Conservation (phyloP, 1,140 invertebrate genomes). For the Drosophila grimshawi region DNA sequence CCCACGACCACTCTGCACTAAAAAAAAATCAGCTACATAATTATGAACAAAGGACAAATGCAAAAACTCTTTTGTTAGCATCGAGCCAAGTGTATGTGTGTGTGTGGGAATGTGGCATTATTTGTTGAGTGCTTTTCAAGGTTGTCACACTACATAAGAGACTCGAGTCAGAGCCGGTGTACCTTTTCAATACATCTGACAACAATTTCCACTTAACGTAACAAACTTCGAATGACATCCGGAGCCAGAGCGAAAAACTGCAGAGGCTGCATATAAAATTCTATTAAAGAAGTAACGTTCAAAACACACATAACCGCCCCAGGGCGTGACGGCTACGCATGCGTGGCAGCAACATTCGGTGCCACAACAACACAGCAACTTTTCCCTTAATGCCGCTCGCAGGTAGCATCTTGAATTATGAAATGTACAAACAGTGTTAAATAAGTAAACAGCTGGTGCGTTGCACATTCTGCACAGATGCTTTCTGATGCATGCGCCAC, state of each 20-base stretch:
- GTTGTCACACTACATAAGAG: slow-evolving; percentile 50
- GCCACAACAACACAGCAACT: slow-evolving; percentile 4
- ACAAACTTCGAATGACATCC: slow-evolving; percentile 30
- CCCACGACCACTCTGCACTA: slow-evolving; percentile 2
- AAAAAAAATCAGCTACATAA: slow-evolving; percentile 42
- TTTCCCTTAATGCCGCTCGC: slow-evolving; percentile 5
- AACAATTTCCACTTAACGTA: slow-evolving; percentile 66
- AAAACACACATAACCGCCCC: slow-evolving; percentile 14
- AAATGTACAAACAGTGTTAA: slow-evolving; percentile 80
- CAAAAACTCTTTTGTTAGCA: slow-evolving; percentile 5
- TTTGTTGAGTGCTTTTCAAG: slow-evolving; percentile 77
- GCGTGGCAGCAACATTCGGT: slow-evolving; percentile 41
- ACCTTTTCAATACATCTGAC: slow-evolving; percentile 43
- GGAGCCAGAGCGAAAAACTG: slow-evolving; percentile 21
- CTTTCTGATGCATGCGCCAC: slow-evolving; percentile 30
- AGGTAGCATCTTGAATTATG: slow-evolving; percentile 55
- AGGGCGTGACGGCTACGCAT: slow-evolving; percentile 59
- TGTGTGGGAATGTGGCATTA: slow-evolving; percentile 46
- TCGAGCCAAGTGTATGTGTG: background rate
- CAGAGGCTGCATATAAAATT: slow-evolving; percentile 32
- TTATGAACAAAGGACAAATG: slow-evolving; percentile 43
- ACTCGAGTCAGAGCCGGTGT: slow-evolving; percentile 27
- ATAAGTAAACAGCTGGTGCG: slow-evolving; percentile 74
- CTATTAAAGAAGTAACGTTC: slow-evolving; percentile 49
- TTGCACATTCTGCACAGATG: slow-evolving; percentile 41